These are phyloP conservation scores for Leucoraja ocellata DNA, from an alignment of 2,797 vertebrate genomes.

Conservation along the genomic window DNA sequence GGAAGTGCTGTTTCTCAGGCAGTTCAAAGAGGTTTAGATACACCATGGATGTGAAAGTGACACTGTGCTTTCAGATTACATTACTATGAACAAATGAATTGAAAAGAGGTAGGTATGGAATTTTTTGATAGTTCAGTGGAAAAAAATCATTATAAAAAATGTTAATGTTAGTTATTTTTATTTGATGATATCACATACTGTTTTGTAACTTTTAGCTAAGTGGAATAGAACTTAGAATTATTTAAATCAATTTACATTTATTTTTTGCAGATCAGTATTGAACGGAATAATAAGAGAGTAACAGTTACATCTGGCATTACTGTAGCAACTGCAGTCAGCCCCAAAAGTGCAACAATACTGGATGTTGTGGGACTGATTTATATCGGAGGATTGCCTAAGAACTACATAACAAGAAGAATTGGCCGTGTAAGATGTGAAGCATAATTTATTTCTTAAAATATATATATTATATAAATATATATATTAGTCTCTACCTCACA, in stretches of 20 bases:
- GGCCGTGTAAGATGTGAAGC: slow-evolving; percentile 71
- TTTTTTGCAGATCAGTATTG: slow-evolving; percentile 71
- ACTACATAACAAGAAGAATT: slow-evolving; percentile 86
- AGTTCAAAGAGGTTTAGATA: too few relatives aligned
- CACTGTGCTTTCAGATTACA: too few relatives aligned
- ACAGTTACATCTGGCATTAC: slow-evolving; percentile 63
- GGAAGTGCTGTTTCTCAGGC: too few relatives aligned
- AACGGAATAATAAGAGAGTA: slow-evolving; percentile 73
- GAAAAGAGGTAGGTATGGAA: too few relatives aligned
- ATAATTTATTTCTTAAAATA: neutral
- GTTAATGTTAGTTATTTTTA: neutral
- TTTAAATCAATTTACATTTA: slow-evolving; percentile 34
- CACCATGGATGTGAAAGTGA: too few relatives aligned
- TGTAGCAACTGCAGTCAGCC: slow-evolving; percentile 55
- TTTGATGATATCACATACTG: neutral
- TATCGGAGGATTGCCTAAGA: slow-evolving; percentile 80
- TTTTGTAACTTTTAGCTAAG: neutral
- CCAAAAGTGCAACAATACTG: slow-evolving; percentile 85
- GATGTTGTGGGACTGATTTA: slow-evolving; percentile 88
- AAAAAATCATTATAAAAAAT: neutral
- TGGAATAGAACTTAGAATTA: neutral
- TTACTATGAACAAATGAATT: too few relatives aligned
- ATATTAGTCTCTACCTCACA: neutral
- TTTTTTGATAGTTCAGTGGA: neutral
- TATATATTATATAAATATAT: neutral